Evolutionary conservation across 2,113 vertebrate genomes (phyloP).

Genomic region (Varanus komodoensis): DNA sequence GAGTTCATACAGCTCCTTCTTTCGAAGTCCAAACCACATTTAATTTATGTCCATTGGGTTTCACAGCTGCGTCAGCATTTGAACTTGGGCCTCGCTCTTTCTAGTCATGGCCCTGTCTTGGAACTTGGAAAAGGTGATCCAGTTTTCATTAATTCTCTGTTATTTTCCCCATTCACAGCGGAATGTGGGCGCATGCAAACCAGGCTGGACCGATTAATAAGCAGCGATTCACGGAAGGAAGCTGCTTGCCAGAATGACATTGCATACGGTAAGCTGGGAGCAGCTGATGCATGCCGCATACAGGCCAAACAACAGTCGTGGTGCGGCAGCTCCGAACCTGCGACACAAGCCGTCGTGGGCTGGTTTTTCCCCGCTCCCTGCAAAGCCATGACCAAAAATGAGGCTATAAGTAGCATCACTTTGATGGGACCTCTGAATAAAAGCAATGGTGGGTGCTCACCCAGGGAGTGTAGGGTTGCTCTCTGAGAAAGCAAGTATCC

Average conservation of each 20-base stretch:
- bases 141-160: conserved; percentile 14
- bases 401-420: too few species aligned
- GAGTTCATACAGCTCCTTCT: neutral
- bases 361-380: too few species aligned
- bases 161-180: conserved; percentile 62
- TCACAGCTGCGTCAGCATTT: neutral
- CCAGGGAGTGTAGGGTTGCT: too few species aligned
- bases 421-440: too few species aligned
- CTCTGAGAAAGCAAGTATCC: too few species aligned
- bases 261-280: conserved; percentile 79
- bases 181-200: conserved; percentile 78
- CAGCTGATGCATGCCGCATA: neutral
- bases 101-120: neutral
- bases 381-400: too few species aligned
- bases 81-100: neutral
- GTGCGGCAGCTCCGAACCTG: too few species aligned
- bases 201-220: conserved; percentile 68
- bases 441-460: too few species aligned
- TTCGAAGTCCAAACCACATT: neutral
- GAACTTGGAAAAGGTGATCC: too few species aligned
- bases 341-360: too few species aligned
- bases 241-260: conserved; percentile 74
- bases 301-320: neutral
- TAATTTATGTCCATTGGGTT: neutral
- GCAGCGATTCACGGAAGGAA: conserved; percentile 64